Evolutionary conservation across 2,888 invertebrate genomes (phyloP), one percentile per base, ranked within the genome.

Genomic region (Alloscopus bannaensis): DNA sequence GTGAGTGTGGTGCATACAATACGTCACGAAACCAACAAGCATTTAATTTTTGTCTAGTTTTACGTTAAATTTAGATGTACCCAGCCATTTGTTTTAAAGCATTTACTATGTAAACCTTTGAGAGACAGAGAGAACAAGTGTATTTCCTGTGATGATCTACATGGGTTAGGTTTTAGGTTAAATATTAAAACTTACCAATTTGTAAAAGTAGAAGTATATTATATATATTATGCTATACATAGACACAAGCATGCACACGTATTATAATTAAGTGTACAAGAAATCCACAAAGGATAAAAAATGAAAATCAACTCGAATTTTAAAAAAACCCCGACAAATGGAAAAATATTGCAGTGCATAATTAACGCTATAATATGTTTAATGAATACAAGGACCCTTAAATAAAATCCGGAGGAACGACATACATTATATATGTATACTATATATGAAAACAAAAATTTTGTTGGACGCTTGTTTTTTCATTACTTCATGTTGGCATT

Each of bases 311-410:
- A 45, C 8, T 45, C 45, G 45, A 45, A 45, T 45, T 45, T n/a
- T n/a, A n/a, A n/a, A n/a, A n/a, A 45, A 45, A 45, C 18, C 45
- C 13, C 13, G 36, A 8, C 36, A 45, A n/a, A 45, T 11, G 45
- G 18, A 45, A 45, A 45, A 11, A n/a, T n/a, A 45, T 52, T 52
- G 52, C 52, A 52, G 52, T 52, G 52, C 52, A 52, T 52, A 52
- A 52, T 52, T n/a, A n/a, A 6, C 4, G 24, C 52, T 52, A 52
- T 22, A 52, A 24, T 52, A 52, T 4, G 36, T n/a, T n/a, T 45
- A 45, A 45, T 45, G 45, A 45, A 45, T 45, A 45, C 45, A 45
- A 45, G 13, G 45, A 45, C 3, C 18, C 45, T 45, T 4, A 45
- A n/a, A 45, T 45, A 45, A 45, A 36, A 45, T 45, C 45, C 18